Evolutionary conservation across 2,797 vertebrate genomes (phyloP).

Genomic region (Cottoperca gobio): DNA sequence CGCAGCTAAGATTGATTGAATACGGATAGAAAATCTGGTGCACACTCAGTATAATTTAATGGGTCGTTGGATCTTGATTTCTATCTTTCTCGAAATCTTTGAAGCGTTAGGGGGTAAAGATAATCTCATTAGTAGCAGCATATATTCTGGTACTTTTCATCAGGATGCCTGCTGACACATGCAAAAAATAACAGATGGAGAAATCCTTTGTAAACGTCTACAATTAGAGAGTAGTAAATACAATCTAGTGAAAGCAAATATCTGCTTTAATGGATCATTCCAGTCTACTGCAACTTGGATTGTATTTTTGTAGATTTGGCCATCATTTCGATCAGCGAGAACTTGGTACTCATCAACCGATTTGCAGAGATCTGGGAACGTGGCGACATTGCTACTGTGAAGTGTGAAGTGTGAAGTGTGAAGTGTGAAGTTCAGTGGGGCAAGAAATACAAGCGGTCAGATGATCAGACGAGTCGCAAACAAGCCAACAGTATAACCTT

Average conservation of each 20-base stretch:
- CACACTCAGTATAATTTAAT: conserved; percentile 53
- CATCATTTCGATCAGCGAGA: not conserved
- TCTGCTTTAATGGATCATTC: not conserved
- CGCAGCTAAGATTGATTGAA: conserved; percentile 63
- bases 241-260: not conserved
- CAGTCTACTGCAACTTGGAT: not conserved
- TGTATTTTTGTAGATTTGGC: not conserved
- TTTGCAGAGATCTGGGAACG: not conserved
- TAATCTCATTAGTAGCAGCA: conserved; percentile 56
- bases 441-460: not conserved
- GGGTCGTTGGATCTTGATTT: conserved; percentile 63
- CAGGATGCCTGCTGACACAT: conserved; percentile 21
- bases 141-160: conserved; percentile 30
- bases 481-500: no score
- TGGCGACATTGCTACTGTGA: not conserved
- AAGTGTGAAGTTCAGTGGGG: not conserved
- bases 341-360: not conserved
- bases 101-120: conserved; percentile 43
- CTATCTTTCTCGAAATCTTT: conserved; percentile 58
- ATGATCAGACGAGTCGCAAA: no score
- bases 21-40: conserved; percentile 47
- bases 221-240: not conserved
- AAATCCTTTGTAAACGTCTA: conserved; percentile 10
- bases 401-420: no score
- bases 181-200: conserved; percentile 26